A percentile compares a stretch with the other conserved stretches of the same genome.
phyloP scores from a whole-genome alignment of 2,888 invertebrate species.

The Notodonta dromedarius region DNA sequence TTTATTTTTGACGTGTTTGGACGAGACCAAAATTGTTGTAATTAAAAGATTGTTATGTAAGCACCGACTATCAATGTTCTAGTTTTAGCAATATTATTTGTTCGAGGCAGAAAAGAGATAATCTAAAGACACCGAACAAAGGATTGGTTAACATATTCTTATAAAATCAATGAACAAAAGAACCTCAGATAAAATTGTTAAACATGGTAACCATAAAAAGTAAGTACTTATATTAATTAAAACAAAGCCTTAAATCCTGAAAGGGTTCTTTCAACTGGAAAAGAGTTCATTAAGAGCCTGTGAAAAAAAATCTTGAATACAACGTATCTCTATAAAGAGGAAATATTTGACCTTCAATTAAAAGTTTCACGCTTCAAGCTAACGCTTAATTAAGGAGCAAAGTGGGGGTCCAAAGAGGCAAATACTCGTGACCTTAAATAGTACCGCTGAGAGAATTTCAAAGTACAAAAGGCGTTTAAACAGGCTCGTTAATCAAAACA shows the following conservation, averaged over 20 bases:
- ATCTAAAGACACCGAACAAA: no score
- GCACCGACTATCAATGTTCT: no score
- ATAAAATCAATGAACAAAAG: no score
- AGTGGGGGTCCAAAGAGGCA: slow-evolving; percentile 37
- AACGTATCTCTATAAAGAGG: slow-evolving; percentile 12
- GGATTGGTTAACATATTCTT: no score
- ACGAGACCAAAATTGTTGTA: no score
- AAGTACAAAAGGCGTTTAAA: slow-evolving; percentile 43
- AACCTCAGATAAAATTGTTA: not conserved
- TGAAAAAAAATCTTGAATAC: slow-evolving; percentile 14
- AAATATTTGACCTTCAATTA: slow-evolving; percentile 38
- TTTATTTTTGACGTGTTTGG: no score
- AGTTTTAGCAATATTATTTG: no score
- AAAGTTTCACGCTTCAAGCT: slow-evolving; percentile 36
- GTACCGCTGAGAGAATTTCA: slow-evolving; percentile 28
- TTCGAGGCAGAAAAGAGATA: no score
- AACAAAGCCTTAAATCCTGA: not conserved
- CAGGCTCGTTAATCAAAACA: slow-evolving; percentile 49
- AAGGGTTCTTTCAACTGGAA: not conserved
- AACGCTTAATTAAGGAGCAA: slow-evolving; percentile 39
- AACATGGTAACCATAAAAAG: not conserved
- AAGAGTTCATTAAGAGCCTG: slow-evolving; percentile 9
- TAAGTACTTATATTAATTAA: not conserved
- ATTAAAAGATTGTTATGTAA: no score
- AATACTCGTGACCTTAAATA: slow-evolving; percentile 40